A percentile compares a stretch with the other conserved stretches of the same genome.
Conservation (phyloP, 2,797 vertebrate species). For the Dendrocincla tyrannina region DNA sequence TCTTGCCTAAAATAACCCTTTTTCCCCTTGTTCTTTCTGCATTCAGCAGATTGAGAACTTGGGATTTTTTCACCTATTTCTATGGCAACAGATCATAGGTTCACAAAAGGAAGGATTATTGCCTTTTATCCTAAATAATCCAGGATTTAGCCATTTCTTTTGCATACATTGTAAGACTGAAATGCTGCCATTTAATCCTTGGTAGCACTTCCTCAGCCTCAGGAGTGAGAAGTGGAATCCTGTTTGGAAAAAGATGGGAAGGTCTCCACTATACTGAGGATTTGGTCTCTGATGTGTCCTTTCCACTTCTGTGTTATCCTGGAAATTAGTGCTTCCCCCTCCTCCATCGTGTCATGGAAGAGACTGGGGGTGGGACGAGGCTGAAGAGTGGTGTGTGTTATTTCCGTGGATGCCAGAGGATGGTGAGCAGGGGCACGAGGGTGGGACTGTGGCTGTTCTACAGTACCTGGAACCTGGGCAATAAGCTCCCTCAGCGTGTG, state of each 20-base stretch:
- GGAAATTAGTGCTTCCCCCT: neutral
- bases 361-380: neutral
- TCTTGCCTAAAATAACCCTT: neutral
- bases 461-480: neutral
- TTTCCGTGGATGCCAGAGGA: neutral
- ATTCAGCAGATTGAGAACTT: neutral
- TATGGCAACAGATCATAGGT: conserved; percentile 23
- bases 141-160: neutral
- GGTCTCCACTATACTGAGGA: fast-evolving
- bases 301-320: neutral
- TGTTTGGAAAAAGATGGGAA: neutral
- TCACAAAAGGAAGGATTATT: neutral
- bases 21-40: neutral
- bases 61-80: conserved; percentile 24
- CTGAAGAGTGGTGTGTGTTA: neutral
- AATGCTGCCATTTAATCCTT: neutral
- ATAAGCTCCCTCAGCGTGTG: neutral
- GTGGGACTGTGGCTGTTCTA: neutral
- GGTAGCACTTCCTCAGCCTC: neutral
- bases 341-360: fast-evolving
- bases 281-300: neutral
- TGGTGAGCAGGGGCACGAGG: fast-evolving
- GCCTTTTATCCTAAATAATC: conserved; percentile 29
- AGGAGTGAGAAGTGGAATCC: neutral
- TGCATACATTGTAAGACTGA: neutral